Evolutionary conservation across 2,113 vertebrate genomes (phyloP).

Genomic region (Megatriorchis doriae): DNA sequence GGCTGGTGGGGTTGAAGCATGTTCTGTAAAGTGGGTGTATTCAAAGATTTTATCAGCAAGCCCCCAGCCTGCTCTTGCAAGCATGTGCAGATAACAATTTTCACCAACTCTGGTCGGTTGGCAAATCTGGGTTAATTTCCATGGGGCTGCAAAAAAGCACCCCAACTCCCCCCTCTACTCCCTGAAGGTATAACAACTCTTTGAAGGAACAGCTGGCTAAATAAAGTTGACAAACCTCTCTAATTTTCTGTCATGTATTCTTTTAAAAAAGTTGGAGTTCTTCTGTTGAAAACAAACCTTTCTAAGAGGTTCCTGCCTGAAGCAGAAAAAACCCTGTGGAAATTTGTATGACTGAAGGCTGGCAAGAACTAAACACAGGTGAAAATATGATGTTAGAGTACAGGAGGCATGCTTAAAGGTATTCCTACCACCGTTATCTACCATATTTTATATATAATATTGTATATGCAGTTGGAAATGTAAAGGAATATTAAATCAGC

Average conservation of each 20-base stretch:
- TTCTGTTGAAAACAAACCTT: constrained; percentile 2
- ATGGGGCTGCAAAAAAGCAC: neutral
- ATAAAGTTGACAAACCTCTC: constrained; percentile 18
- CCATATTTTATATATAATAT: neutral
- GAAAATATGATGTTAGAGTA: neutral
- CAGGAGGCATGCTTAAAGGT: neutral
- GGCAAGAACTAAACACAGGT: constrained; percentile 21
- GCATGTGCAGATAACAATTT: neutral
- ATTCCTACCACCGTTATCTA: neutral
- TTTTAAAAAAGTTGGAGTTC: neutral
- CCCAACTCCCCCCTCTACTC: neutral
- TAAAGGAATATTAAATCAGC: neutral
- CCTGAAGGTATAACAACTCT: neutral
- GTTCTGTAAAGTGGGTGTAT: neutral
- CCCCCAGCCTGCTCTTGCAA: neutral
- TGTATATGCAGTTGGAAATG: neutral
- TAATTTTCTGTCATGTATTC: neutral
- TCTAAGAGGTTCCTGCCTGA: neutral
- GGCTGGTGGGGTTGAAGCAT: neutral
- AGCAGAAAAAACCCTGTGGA: neutral
- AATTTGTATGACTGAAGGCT: neutral
- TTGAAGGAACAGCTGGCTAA: neutral
- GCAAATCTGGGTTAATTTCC: neutral
- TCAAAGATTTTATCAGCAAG: constrained; percentile 17
- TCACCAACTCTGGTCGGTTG: neutral